Percentiles rank a stretch among this genome's conserved stretches.
These are phyloP conservation scores for Globia sparganii DNA, from an alignment of 2,888 invertebrate genomes.

Conservation along the genomic window DNA sequence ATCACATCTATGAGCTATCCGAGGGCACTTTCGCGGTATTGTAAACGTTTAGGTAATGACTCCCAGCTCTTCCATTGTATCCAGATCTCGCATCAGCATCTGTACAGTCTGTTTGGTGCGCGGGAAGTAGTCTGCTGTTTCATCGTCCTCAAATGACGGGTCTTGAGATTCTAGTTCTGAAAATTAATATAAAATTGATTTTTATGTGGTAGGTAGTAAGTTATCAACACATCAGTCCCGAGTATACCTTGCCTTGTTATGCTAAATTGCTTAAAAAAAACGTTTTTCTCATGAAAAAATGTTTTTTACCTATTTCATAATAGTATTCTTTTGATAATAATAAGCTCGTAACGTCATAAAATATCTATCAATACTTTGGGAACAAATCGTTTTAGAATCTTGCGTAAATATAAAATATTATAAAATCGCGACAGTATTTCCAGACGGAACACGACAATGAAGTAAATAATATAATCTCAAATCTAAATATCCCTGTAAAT, in stretches of 20 bases:
- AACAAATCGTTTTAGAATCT: too few species aligned
- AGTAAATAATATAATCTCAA: background rate
- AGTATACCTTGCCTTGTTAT: too few species aligned
- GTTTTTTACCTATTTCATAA: too few species aligned
- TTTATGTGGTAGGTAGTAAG: background rate
- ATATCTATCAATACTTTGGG: background rate
- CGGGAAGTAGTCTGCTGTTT: slow-evolving; percentile 90
- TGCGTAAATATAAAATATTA: too few species aligned
- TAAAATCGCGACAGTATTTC: background rate
- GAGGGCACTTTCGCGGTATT: slow-evolving; percentile 7
- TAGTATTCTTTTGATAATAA: too few species aligned
- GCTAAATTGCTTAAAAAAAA: too few species aligned
- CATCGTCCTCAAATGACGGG: slow-evolving; percentile 90
- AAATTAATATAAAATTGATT: slow-evolving; percentile 41
- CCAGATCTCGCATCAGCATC: slow-evolving; percentile 93
- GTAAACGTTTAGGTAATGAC: slow-evolving; percentile 84
- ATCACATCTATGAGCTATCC: slow-evolving; percentile 37
- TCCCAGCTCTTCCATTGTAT: slow-evolving; percentile 92
- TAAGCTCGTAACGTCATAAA: background rate
- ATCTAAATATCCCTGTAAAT: background rate
- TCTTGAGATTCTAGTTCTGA: slow-evolving; percentile 91
- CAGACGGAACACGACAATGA: background rate
- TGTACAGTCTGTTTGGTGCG: slow-evolving; percentile 93
- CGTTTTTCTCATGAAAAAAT: background rate
- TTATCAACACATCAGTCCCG: too few species aligned